Evolutionary conservation across 2,113 vertebrate genomes (phyloP), one percentile per base, ranked within the genome.

Genomic region (Hiodon alosoides): DNA sequence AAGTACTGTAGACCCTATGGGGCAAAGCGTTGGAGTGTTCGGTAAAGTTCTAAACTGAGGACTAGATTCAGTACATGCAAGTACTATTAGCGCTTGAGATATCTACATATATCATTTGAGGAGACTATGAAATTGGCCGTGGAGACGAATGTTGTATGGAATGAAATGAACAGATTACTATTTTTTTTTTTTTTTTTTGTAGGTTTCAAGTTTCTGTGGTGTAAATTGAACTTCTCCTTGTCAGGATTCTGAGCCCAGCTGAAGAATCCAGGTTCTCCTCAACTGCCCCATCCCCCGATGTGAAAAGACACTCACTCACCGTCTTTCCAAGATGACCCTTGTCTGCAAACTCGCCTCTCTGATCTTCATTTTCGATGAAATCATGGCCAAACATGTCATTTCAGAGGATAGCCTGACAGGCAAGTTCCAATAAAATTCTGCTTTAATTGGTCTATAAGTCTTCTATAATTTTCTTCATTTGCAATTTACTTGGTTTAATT

Each of bases 261-360:
- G 72, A 69, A 77, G 83, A 85, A 83, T 83, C 76, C 79, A 52
- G 14, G 55, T 14, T 5, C 66, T 2, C 59, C 7, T 76, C 59
- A 47, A 50, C 59, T 47, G 47, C 47, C 53, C 60, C 62, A 16
- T 55, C 61, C 4, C 9, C 53, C 17, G 11, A 9, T 8, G 17
- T 13, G 3, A 50, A 66, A 69, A 73, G 58, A 75, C 76, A 68
- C 48, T 50, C 65, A 31, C 67, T 10, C 70, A 62, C 70, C 74
- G 72, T 69, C 10, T 74, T 68, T 48, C 72, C 79, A 89, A 83
- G 84, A 91, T 91, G 90, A 79, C 3, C 66, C 81, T 75, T 72
- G 74, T 84, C 80, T 86, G 75, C 76, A 79, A 74, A 10, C 59
- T 88, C 73, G 82, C 84, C 47, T 7, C 88, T 7, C 75, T 86